Evolutionary conservation across 2,797 vertebrate species (phyloP).

Genomic region (Furcifer pardalis): DNA sequence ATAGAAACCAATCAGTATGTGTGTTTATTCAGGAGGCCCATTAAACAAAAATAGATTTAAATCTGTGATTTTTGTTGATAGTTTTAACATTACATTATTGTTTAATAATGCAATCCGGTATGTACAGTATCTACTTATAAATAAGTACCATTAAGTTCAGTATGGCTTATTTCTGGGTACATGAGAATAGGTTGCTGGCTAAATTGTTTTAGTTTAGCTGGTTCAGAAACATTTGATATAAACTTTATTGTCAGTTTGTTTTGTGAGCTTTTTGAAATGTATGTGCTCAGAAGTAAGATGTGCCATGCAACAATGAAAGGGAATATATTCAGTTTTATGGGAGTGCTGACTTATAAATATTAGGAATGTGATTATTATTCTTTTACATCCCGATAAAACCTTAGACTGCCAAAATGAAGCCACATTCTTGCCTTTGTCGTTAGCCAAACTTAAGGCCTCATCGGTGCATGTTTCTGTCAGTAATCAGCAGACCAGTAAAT

Average conservation of each 20-base stretch:
- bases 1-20: background rate
- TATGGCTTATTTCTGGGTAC: background rate
- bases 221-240: background rate
- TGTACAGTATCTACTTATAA: too few relatives aligned
- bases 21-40: background rate
- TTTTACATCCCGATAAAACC: too few relatives aligned
- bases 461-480: too few relatives aligned
- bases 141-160: background rate
- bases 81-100: background rate
- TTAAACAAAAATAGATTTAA: background rate
- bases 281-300: background rate
- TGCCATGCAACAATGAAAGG: slow-evolving; percentile 19
- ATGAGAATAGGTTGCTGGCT: background rate
- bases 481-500: too few relatives aligned
- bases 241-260: slow-evolving; percentile 29
- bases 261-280: slow-evolving; percentile 25
- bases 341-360: background rate
- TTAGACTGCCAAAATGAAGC: too few relatives aligned
- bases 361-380: background rate
- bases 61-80: too few relatives aligned
- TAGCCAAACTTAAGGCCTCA: too few relatives aligned
- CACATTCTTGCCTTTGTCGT: too few relatives aligned
- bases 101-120: background rate
- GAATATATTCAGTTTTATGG: background rate
- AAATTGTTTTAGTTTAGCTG: background rate